Evolutionary conservation across 2,113 vertebrate genomes (phyloP), one percentile per base, ranked within the genome.

Genomic region (Phaethon lepturus): DNA sequence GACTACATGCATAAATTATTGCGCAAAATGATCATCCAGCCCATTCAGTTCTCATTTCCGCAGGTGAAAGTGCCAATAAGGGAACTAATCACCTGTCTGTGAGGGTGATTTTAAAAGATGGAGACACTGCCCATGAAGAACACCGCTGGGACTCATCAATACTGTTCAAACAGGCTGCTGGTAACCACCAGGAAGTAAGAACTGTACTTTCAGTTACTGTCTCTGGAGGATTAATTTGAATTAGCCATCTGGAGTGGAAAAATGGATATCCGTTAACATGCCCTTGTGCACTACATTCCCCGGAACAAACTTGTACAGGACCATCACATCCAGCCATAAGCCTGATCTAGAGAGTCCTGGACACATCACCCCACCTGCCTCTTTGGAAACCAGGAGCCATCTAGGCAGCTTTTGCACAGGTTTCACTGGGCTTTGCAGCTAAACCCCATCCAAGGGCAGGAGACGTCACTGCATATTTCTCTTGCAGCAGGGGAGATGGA

Each of bases 61-160:
- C 78, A 87, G 93, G 93, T 96, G 91, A 91, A 91, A 93, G 50
- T 83, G 81, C 73, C 91, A 93, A 58, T 90, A 93, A 89, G 22
- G 49, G 66, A 72, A 47, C 62, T 94, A 96, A 87, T 94, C 77
- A 93, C 77, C 81, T 93, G 62, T 62, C 89, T 95, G 56, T 82
- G 66, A 78, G 77, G 69, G 58, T 79, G 62, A 79, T 93, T 91
- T 95, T 90, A 82, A 88, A 88, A 90, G 84, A 58, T 53, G 42
- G 80, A 94, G 91, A 82, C 58, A 56, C 24, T 93, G 77, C 71
- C 84, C 66, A 40, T 93, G 81, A 83, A 72, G 94, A 93, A 73
- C 35, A 81, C 63, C 64, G 38, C 53, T 75, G 83, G 73, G 86
- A 85, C 84, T 86, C 80, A 95, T 91, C 86, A 84, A 3, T 64